Evolutionary conservation across 2,888 invertebrate species (phyloP), one percentile per base, ranked within the genome.

Genomic region (Mechanitis mazaeus): DNA sequence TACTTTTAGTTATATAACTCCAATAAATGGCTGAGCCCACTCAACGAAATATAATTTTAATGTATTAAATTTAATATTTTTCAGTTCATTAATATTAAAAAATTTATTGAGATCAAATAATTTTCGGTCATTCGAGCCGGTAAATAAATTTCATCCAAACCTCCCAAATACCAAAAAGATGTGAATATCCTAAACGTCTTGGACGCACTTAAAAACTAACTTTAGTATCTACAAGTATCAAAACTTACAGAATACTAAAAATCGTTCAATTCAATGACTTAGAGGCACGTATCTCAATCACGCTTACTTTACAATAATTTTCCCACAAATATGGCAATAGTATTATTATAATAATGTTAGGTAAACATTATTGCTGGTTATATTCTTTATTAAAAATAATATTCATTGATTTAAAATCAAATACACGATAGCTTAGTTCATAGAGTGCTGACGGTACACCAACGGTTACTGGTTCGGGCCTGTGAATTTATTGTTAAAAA

Each of bases 131-230:
- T 75, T 75, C 75, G 72, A 78, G 75, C 75, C 77, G 68, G 73
- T 31, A 4, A 7, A 75, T 50, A 50, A 6, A 31, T 50, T 28
- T 9, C 46, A 46, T 20, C 7, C 28, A 5, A 4, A 28, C 9
- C 50, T 3, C 4, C 47, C 5, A 50, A 47, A 47, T 6, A 47
- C 28, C n/a, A 20, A 47, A 47, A 20, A 47, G 9, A 31, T 31
- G 31, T 4, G 47, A 50, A 50, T 9, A 6, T 59, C 7, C 69
- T 77, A 80, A 71, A 71, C 86, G 84, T 85, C 85, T 85, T 81
- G 71, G 85, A 85, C 85, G 84, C 75, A 69, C 75, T 79, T 81
- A 78, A 62, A 53, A 63, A 50, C 77, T 79, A 79, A 60, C 20
- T 55, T 11, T 31, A 58, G 42, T 54, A 60, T 50, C 56, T 62